Base-by-base conservation (phyloP, 2,797 vertebrate genomes). In the Bovichtus diacanthus region DNA sequence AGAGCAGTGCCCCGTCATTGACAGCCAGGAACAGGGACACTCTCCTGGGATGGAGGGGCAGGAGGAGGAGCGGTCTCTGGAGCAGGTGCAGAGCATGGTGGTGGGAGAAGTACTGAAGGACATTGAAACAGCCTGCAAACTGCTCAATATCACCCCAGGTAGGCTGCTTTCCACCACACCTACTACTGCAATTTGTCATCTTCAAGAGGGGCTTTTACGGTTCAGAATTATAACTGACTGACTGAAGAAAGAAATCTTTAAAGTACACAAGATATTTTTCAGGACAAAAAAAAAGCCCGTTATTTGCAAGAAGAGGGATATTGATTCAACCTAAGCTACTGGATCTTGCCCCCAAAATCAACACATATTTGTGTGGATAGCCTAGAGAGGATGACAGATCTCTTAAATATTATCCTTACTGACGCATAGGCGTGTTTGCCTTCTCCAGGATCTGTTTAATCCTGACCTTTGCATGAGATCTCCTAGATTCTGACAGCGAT, bases 1-100 rank as follows among this genome's bases (percentile, higher is more conserved):
- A 0, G 95, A 96, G 72, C 95, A 96, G 88, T 99, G 98, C 50
- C 98, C 98, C 0, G 96, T 99, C 91, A 99, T 99, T 5, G 98
- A 99, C 84, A 99, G 98, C 94, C 98, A 99, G 76, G 97, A 95
- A 2, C 86, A 96, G 83, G 96, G 96, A n/a, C 93, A 96, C 66
- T 95, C 95, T 12, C 92, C 96, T 2, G 94, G 94, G 29, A 88
- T 97, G 76, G 96, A 97, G 71, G 95, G 95, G 9, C 96, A 96
- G 8, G 94, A 97, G 89, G 98, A 97, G 88, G 97, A 99, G 72
- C 96, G 96, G 10, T 99, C 98, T 0, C 92, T 99, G 93, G 98
- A 99, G 91, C 97, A 99, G 94, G 97, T 99, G 85, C 98, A 99
- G 92, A 98, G 96, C 91, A 96, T 99, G 96, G 98, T 99, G 85